phyloP scores from a whole-genome alignment of 2,797 vertebrate genomes.

The Rhinatrema bivittatum region DNA sequence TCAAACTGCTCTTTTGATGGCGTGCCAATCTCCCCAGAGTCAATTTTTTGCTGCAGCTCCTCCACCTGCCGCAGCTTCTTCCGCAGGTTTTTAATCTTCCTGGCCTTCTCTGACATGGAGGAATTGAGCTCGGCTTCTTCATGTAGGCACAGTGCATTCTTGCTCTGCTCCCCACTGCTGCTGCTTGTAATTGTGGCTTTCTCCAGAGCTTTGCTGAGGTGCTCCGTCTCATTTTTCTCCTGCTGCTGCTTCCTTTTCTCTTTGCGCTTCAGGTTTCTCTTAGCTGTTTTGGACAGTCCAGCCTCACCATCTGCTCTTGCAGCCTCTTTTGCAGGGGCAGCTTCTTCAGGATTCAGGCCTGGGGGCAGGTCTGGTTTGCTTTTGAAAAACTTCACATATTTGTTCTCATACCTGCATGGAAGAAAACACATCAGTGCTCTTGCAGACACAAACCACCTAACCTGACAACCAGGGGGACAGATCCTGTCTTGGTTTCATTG shows the following conservation, averaged over 20 bases:
- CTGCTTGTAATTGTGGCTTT: constrained; percentile 24
- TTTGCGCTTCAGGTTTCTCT: constrained; percentile 88
- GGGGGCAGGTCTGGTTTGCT: constrained; percentile 89
- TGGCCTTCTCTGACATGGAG: constrained; percentile 55
- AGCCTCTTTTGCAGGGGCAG: constrained; percentile 19
- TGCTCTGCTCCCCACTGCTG: neutral
- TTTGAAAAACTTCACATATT: constrained; percentile 94
- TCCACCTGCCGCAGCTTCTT: constrained; percentile 91
- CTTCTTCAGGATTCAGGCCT: constrained; percentile 61
- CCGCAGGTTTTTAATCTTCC: constrained; percentile 82
- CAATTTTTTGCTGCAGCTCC: constrained; percentile 80
- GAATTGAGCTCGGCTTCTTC: constrained; percentile 13
- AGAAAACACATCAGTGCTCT: constrained; percentile 14
- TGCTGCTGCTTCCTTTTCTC: constrained; percentile 83
- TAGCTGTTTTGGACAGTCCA: constrained; percentile 77
- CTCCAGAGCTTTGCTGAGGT: constrained; percentile 57
- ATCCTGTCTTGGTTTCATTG: too few species aligned
- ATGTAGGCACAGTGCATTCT: neutral
- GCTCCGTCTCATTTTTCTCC: constrained; percentile 43
- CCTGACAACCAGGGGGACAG: too few species aligned
- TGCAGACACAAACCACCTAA: neutral
- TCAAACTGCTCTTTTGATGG: constrained; percentile 82
- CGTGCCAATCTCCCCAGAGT: constrained; percentile 74
- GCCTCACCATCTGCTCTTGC: constrained; percentile 42
- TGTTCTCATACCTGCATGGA: constrained; percentile 79